Evolutionary conservation across 2,113 vertebrate species (phyloP), one percentile per base, ranked within the genome.

Genomic region (Scolopax mira): DNA sequence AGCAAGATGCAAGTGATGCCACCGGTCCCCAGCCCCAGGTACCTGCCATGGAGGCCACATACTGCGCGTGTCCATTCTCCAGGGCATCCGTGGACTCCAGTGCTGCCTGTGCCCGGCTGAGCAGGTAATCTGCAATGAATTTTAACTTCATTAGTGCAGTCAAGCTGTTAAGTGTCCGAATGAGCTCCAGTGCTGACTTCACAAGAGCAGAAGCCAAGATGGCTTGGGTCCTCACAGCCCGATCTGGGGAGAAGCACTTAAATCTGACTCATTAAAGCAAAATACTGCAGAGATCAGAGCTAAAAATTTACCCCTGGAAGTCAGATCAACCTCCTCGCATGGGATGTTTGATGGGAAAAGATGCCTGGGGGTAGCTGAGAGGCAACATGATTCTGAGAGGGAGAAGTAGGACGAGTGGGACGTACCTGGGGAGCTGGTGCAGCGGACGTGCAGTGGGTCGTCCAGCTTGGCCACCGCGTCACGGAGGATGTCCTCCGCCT

Each of bases 361-460:
- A 54, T 7, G 44, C 17, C 23, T 6, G 4, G n/a, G 7, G 39
- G 39, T 35, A 80, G 41, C 65, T 12, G 74, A 83, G 71, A 35
- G 28, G 48, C 3, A 71, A 15, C 0, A 0, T 16, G 16, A 2
- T 6, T 17, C 18, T 24, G 5, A 6, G 23, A 57, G 44, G 17
- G n/a, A 75, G 41, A 35, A 67, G 35, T 67, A 41, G 27, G 14
- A 7, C 0, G 4, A 44, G 62, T 5, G 0, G 51, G 46, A 24
- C 1, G 0, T 42, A 99, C 99, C 99, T 87, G 99, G 99, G 67
- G 99, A 99, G 96, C 99, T 99, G 97, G 99, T 99, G 95, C 99
- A 99, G 93, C 99, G 98, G 78, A 99, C 60, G 46, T 99, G 99
- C 87, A 99, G 95, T 2, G 99, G 99, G 93, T 99, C 99, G 0